These are phyloP conservation scores for Chunga burmeisteri DNA, from an alignment of 2,113 vertebrate genomes.

Conservation along the genomic window DNA sequence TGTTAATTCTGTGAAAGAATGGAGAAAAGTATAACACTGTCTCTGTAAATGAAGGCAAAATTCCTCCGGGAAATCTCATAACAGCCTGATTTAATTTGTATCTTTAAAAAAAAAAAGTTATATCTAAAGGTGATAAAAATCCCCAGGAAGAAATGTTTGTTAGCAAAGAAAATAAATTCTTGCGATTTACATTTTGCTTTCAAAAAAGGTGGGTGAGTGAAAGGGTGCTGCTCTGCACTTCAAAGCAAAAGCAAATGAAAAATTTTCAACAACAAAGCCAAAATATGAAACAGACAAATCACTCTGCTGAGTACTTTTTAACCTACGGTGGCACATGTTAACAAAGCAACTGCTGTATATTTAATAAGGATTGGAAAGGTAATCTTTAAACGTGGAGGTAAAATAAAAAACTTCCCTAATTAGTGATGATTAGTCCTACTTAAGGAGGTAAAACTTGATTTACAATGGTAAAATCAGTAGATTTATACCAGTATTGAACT, in stretches of 20 bases:
- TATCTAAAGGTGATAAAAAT: constrained; percentile 62
- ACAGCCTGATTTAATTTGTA: constrained; percentile 66
- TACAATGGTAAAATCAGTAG: neutral
- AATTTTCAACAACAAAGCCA: constrained; percentile 72
- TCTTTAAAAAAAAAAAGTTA: constrained; percentile 49
- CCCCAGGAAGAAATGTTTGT: constrained; percentile 65
- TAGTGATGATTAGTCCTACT: constrained; percentile 53
- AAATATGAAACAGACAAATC: constrained; percentile 72
- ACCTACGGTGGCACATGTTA: constrained; percentile 1
- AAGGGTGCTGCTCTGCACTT: constrained; percentile 66
- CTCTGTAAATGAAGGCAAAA: constrained; percentile 53
- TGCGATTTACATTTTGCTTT: constrained; percentile 75
- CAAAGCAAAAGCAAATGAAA: constrained; percentile 71
- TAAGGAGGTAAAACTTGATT: constrained; percentile 10
- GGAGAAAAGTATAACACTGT: neutral
- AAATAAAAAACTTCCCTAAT: constrained; percentile 69
- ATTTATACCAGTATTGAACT: neutral
- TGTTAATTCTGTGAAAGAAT: constrained; percentile 2
- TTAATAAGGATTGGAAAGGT: constrained; percentile 33
- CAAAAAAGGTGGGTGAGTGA: constrained; percentile 60
- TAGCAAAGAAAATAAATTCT: constrained; percentile 75
- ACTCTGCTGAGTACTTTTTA: constrained; percentile 69
- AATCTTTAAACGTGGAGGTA: constrained; percentile 55
- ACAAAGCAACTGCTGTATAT: constrained; percentile 35
- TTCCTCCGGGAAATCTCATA: constrained; percentile 63